A percentile compares a stretch with the other conserved stretches of the same genome.
Evolutionary conservation across 2,797 vertebrate species (phyloP).

Genomic region (Crenuchus spilurus): DNA sequence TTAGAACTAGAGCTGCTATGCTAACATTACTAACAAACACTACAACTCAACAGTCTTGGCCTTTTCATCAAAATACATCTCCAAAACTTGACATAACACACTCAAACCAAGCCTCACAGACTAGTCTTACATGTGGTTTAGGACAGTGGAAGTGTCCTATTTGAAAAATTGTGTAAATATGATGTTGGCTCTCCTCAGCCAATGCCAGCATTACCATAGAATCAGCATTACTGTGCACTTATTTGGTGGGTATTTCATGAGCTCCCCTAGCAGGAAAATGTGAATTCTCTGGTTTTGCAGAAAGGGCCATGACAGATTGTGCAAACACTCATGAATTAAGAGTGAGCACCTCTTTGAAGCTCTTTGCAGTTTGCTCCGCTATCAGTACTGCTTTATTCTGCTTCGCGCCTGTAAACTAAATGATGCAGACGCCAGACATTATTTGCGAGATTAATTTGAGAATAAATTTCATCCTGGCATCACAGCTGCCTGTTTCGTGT

Average conservation of each 20-base stretch:
- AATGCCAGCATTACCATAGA: not conserved
- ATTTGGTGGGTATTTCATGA: slow-evolving; percentile 11
- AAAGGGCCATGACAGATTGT: slow-evolving; percentile 31
- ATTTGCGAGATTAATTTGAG: slow-evolving; percentile 55
- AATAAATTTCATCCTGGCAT: slow-evolving; percentile 54
- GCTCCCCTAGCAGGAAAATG: not conserved
- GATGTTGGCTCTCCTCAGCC: no score
- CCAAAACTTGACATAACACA: no score
- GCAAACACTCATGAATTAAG: slow-evolving; percentile 43
- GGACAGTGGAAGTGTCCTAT: no score
- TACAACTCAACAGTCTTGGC: no score
- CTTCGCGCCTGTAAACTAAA: slow-evolving; percentile 51
- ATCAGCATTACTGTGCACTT: not conserved
- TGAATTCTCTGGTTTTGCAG: slow-evolving; percentile 7
- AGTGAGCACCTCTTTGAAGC: slow-evolving; percentile 34
- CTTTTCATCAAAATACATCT: no score
- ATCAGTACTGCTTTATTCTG: slow-evolving; percentile 47
- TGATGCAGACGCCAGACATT: slow-evolving; percentile 44
- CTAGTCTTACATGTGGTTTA: no score
- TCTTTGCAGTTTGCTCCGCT: slow-evolving; percentile 44
- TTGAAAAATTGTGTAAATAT: no score
- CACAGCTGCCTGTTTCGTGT: slow-evolving; percentile 58
- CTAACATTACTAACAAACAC: no score
- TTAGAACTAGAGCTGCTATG: no score
- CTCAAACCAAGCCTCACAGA: no score